A percentile compares a stretch with the other conserved stretches of the same genome.
Evolutionary conservation across 2,888 invertebrate species (phyloP).

Genomic region (Isoperla grammatica): DNA sequence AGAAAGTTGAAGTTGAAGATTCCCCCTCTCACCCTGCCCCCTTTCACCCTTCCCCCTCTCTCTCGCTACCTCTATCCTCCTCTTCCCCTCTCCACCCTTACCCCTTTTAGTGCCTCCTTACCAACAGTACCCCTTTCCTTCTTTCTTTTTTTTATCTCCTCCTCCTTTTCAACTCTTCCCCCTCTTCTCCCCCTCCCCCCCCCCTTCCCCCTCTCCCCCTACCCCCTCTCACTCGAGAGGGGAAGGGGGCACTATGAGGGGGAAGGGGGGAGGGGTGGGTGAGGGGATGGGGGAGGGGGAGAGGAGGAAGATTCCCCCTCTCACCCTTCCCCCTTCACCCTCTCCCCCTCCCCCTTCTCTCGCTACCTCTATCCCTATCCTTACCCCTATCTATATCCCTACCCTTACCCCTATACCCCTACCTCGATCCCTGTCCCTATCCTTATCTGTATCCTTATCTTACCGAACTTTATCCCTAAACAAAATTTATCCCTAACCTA

Average conservation of each 20-base stretch:
- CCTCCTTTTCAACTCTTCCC: neutral
- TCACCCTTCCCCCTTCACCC: neutral
- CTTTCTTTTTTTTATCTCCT: too few relatives aligned
- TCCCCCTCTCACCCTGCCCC: neutral
- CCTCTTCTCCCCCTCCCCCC: neutral
- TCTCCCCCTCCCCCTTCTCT: neutral
- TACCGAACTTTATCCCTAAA: too few relatives aligned
- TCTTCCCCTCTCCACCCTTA: neutral
- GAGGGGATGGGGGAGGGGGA: neutral
- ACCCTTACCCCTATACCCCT: neutral
- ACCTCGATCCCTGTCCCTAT: neutral
- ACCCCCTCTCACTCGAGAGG: conserved; percentile 1
- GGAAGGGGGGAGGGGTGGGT: neutral
- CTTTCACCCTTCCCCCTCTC: neutral
- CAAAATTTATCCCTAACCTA: too few relatives aligned
- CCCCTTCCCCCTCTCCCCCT: neutral
- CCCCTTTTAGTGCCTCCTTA: neutral
- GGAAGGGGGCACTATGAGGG: conserved; percentile 38
- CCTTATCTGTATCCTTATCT: neutral
- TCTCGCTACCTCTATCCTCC: neutral
- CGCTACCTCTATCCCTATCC: too few relatives aligned
- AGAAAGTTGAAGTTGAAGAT: too few relatives aligned
- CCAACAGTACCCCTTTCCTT: neutral
- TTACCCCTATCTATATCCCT: too few relatives aligned
- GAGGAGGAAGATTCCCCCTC: conserved; percentile 11